Evolutionary conservation across 2,113 vertebrate species (phyloP).

Genomic region (Percina caprodes): DNA sequence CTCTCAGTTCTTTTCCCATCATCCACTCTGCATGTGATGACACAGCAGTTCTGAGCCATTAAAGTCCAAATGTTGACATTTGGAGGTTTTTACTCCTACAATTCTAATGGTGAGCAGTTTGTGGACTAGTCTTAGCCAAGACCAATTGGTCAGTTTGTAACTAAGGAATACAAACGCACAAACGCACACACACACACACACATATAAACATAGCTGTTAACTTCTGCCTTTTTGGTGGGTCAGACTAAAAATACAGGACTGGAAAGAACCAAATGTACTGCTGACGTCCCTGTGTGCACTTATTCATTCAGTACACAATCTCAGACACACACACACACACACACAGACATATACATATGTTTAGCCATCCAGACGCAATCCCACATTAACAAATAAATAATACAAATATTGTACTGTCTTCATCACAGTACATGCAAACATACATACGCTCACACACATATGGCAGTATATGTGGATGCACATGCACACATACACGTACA

Average conservation of each 20-base stretch:
- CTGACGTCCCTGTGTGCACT: slow-evolving; percentile 45
- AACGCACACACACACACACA: slow-evolving; percentile 16
- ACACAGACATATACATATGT: neutral
- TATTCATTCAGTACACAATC: slow-evolving; percentile 44
- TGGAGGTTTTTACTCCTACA: slow-evolving; percentile 29
- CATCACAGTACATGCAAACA: no score
- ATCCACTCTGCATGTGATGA: slow-evolving; percentile 16
- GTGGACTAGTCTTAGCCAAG: slow-evolving; percentile 11
- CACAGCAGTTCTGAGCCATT: neutral
- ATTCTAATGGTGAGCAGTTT: slow-evolving; percentile 16
- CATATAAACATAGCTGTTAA: slow-evolving; percentile 47
- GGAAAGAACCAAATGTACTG: slow-evolving; percentile 49
- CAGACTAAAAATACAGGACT: slow-evolving; percentile 45
- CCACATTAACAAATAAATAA: neutral
- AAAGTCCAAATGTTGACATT: slow-evolving; percentile 14
- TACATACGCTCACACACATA: neutral
- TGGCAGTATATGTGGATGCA: no score
- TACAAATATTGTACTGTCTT: neutral
- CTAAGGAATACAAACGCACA: slow-evolving; percentile 43
- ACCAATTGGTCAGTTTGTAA: slow-evolving; percentile 35
- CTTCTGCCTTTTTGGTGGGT: slow-evolving; percentile 52
- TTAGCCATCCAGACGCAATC: neutral
- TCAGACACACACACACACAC: neutral
- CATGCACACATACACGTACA: neutral
- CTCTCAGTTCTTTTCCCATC: slow-evolving; percentile 27